Percentiles rank a stretch among this genome's conserved stretches.
phyloP scores from a whole-genome alignment of 1,140 invertebrate genomes.

The Bombus waltoni region DNA sequence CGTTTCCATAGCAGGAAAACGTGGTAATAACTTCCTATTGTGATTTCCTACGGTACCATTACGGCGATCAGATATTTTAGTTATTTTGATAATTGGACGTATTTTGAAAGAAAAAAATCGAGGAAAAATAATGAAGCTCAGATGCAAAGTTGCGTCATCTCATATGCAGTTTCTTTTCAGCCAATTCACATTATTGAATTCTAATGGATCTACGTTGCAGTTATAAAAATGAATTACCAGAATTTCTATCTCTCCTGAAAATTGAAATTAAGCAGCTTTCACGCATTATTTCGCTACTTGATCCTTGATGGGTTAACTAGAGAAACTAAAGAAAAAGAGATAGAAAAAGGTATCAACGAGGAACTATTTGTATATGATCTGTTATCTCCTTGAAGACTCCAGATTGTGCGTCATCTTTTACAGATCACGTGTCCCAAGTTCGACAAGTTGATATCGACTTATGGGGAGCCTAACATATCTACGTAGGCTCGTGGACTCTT shows the following conservation, averaged over 20 bases:
- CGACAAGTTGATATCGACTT: conserved; percentile 28
- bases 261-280: background rate
- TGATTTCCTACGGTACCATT: background rate
- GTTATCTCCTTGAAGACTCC: background rate
- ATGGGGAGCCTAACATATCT: background rate
- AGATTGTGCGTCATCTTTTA: background rate
- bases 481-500: background rate
- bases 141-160: background rate
- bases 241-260: background rate
- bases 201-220: background rate
- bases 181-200: background rate
- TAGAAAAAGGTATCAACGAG: background rate
- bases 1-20: background rate
- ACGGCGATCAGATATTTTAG: background rate
- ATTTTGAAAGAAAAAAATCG: background rate
- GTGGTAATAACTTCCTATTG: background rate
- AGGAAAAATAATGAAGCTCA: background rate
- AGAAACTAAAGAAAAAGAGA: background rate
- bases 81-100: background rate
- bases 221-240: background rate
- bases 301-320: background rate
- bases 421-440: conserved; percentile 6
- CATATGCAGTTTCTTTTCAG: background rate
- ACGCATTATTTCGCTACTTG: background rate
- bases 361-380: background rate